Evolutionary conservation across 2,797 vertebrate species (phyloP).

Genomic region (Perodicticus potto): DNA sequence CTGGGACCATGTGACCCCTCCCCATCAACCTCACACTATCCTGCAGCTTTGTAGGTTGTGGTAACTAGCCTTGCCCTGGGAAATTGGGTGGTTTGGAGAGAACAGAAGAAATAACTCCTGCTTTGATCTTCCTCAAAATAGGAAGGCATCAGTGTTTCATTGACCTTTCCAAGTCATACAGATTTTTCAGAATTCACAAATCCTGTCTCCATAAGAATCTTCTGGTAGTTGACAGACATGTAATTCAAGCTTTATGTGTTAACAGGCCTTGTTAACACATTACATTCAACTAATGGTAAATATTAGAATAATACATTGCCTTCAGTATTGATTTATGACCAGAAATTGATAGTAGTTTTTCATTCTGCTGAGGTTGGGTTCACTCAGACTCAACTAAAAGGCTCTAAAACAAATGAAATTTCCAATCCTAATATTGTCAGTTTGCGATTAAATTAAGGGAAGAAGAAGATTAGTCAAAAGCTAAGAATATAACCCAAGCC

Average conservation of each 20-base stretch:
- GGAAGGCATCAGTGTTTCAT: slow-evolving; percentile 56
- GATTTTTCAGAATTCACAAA: slow-evolving; percentile 77
- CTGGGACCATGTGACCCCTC: neutral
- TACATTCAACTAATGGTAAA: slow-evolving; percentile 58
- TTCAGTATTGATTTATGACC: slow-evolving; percentile 67
- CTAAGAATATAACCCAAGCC: slow-evolving; percentile 32
- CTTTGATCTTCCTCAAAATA: slow-evolving; percentile 77
- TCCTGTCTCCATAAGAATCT: slow-evolving; percentile 64
- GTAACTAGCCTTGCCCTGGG: slow-evolving; percentile 20
- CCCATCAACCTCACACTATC: neutral
- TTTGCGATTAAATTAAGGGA: slow-evolving; percentile 62
- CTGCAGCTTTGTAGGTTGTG: neutral
- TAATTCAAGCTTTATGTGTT: slow-evolving; percentile 71
- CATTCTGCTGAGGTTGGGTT: slow-evolving; percentile 53
- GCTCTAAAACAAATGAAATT: slow-evolving; percentile 39
- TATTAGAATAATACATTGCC: slow-evolving; percentile 61
- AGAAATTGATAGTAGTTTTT: slow-evolving; percentile 62
- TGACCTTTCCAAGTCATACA: slow-evolving; percentile 70
- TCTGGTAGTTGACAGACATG: slow-evolving; percentile 72
- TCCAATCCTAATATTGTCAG: slow-evolving; percentile 47
- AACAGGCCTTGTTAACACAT: slow-evolving; percentile 69
- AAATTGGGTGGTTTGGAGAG: slow-evolving; percentile 40
- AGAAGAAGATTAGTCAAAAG: neutral
- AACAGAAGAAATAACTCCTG: slow-evolving; percentile 65
- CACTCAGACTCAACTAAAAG: slow-evolving; percentile 55